Conservation (phyloP, 2,888 invertebrate genomes). For the Apamea monoglypha region DNA sequence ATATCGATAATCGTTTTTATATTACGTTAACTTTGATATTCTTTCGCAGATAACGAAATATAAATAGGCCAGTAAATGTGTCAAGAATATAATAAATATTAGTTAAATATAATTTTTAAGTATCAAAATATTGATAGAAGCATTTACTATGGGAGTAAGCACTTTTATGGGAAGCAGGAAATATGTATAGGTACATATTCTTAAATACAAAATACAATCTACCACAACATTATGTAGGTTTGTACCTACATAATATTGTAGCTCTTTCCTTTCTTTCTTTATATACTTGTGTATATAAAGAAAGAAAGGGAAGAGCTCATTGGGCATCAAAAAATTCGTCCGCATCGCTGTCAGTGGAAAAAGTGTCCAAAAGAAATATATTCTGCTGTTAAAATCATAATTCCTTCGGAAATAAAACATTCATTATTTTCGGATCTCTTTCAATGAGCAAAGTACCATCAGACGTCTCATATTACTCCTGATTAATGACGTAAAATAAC, state of each 20-base stretch:
- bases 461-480: conserved; percentile 46
- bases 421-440: conserved; percentile 27
- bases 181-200: too few species aligned
- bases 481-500: conserved; percentile 67
- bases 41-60: conserved; percentile 38
- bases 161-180: background rate
- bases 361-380: background rate
- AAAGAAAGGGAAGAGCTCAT: too few species aligned
- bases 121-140: background rate
- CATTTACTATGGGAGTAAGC: background rate
- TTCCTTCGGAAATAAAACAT: background rate
- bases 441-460: conserved; percentile 48
- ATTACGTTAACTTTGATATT: conserved; percentile 64
- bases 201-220: background rate
- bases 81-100: background rate
- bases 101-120: background rate
- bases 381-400: background rate
- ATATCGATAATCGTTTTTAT: conserved; percentile 65
- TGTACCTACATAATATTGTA: too few species aligned
- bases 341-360: background rate
- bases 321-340: too few species aligned
- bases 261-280: too few species aligned
- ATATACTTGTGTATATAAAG: too few species aligned
- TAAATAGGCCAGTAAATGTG: conserved; percentile 16
- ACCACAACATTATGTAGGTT: background rate